Conservation (phyloP, 2,888 invertebrate species). For the Chamaedrilus cognettii region DNA sequence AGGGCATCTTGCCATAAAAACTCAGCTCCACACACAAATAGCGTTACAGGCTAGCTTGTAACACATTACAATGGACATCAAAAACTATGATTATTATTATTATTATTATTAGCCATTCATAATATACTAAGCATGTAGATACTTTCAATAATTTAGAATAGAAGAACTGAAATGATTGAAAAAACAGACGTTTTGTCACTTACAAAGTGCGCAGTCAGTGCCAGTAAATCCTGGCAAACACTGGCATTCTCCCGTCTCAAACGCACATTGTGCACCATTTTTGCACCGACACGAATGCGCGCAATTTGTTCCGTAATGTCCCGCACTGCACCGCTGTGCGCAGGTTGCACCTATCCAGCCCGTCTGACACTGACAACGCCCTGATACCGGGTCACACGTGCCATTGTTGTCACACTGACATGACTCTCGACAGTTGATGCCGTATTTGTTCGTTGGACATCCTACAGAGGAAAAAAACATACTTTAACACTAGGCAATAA, state of each 20-base stretch:
- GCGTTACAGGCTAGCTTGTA: no score
- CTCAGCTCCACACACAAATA: no score
- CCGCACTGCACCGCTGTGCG: conserved; percentile 54
- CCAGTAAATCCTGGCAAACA: conserved; percentile 50
- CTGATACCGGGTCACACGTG: conserved; percentile 4
- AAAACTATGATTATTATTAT: no score
- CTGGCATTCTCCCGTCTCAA: conserved; percentile 37
- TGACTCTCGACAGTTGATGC: conserved; percentile 60
- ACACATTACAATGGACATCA: no score
- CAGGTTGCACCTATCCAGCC: conserved; percentile 59
- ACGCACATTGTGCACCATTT: conserved; percentile 60
- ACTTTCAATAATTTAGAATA: no score
- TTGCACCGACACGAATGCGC: conserved; percentile 61
- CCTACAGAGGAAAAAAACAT: conserved; percentile 41
- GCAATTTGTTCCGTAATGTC: conserved; percentile 61
- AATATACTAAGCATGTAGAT: no score
- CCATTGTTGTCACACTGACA: conserved; percentile 54
- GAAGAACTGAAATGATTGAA: no score
- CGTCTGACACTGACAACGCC: conserved; percentile 42
- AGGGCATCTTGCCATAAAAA: no score
- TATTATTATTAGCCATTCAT: no score
- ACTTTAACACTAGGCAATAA: no score
- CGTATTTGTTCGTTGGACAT: conserved; percentile 68
- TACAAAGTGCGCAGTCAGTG: conserved; percentile 39
- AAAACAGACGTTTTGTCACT: conserved; percentile 2